Base-by-base conservation (phyloP, 2,888 invertebrate species). In the Metacarcinus magister region DNA sequence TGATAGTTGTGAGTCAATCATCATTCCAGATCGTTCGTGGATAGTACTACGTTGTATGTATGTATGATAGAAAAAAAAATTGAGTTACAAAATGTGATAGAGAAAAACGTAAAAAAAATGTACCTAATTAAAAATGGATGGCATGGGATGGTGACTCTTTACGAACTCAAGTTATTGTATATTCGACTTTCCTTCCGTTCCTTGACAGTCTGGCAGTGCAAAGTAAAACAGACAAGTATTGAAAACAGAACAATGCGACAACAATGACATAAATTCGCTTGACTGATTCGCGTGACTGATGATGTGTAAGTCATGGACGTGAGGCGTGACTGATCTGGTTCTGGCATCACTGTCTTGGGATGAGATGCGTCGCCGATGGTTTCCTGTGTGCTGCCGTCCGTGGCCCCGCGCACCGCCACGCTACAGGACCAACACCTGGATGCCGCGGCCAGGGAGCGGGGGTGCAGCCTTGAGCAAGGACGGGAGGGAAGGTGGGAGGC, bases 341-440 rank as follows among this genome's bases (percentile, higher is more conserved):
- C 16, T 32, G 87, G 39, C 39, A 13, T 87, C 39, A 87, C 19
- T 28, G 75, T 75, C 16, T 32, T 13, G 32, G 87, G 87, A 16
- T 10, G 87, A 39, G 39, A 0, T 5, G 13, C 39, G 39, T 28
- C 19, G 16, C 13, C 87, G 13, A 8, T 87, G 87, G 39, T 87
- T 87, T n/a, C 87, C 87, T 13, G 87, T 16, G 87, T 87, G 87
- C 3, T 23, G 82, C 10, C 39, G 87, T 87, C 39, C 39, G 39
- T 16, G 39, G 32, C 39, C 39, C 32, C 87, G 39, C 87, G 87
- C 87, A n/a, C 87, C 87, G 39, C 87, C 87, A 13, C 87, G 39
- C 87, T 87, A 87, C 87, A 39, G 87, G 87, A 87, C 87, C 87
- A 87, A 87, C 87, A 32, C 87, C 10, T 87, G 39, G 23, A 87